These are phyloP conservation scores for Hydractinia echinata DNA, from an alignment of 30 jellyfish, hydroid and myxozoan genomes.

Conservation along the genomic window DNA sequence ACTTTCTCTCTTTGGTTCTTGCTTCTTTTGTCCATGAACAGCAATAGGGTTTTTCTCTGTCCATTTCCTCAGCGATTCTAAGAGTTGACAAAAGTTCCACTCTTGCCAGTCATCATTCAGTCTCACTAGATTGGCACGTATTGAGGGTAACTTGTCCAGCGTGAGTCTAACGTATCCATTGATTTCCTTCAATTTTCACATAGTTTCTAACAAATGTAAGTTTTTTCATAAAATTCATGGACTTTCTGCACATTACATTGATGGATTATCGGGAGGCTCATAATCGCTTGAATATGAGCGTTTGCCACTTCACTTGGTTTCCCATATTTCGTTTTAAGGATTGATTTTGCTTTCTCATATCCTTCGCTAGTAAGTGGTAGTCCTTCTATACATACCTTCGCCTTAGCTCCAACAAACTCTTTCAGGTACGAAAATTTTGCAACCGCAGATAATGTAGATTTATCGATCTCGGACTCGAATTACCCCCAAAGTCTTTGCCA, in stretches of 20 bases:
- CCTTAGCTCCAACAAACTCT: slow-evolving; percentile 17
- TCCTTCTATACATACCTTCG: slow-evolving; percentile 39
- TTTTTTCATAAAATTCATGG: slow-evolving; percentile 40
- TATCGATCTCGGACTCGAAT: slow-evolving; percentile 56
- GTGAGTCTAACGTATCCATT: slow-evolving; percentile 51
- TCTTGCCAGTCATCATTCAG: slow-evolving; percentile 59
- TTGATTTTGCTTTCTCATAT: slow-evolving; percentile 1
- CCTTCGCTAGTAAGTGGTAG: slow-evolving; percentile 36
- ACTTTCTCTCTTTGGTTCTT: background rate
- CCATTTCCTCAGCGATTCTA: slow-evolving; percentile 34
- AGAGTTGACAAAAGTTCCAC: slow-evolving; percentile 46
- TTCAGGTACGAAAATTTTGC: slow-evolving; percentile 41
- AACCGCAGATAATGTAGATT: slow-evolving; percentile 31
- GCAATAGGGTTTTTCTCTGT: slow-evolving; percentile 25
- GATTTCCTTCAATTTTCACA: slow-evolving; percentile 37
- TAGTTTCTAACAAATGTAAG: slow-evolving; percentile 43
- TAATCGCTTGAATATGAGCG: slow-evolving; percentile 51
- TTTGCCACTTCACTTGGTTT: slow-evolving; percentile 46
- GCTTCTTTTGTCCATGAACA: background rate
- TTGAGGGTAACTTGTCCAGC: slow-evolving; percentile 64
- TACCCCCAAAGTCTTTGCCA: slow-evolving; percentile 63
- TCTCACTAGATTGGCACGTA: slow-evolving; percentile 50
- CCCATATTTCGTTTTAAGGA: slow-evolving; percentile 10
- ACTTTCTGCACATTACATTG: slow-evolving; percentile 33
- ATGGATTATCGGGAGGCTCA: slow-evolving; percentile 26